Evolutionary conservation across 2,888 invertebrate genomes (phyloP).

Genomic region (Homarus gammarus): DNA sequence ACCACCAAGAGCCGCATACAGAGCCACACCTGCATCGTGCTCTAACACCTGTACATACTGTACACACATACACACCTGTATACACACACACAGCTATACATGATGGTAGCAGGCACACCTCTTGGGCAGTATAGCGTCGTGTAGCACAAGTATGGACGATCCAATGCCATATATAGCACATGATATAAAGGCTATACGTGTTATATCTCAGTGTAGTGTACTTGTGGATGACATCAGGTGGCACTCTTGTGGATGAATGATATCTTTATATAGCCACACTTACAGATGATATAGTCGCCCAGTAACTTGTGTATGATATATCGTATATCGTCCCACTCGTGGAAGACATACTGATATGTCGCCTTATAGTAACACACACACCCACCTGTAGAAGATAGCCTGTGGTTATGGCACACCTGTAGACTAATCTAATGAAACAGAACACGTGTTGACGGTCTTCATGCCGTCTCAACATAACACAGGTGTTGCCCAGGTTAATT

Average conservation of each 20-base stretch:
- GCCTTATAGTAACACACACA: background rate
- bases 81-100: background rate
- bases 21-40: constrained; percentile 57
- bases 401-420: background rate
- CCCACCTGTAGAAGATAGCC: background rate
- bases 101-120: too few species aligned
- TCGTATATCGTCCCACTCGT: background rate
- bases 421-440: too few species aligned
- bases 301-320: background rate
- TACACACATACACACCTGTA: background rate
- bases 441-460: too few species aligned
- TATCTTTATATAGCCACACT: background rate
- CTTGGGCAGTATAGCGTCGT: background rate
- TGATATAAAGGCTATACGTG: too few species aligned
- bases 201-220: too few species aligned
- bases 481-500: too few species aligned
- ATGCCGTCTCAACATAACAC: too few species aligned
- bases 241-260: background rate
- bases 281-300: background rate
- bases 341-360: background rate
- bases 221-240: background rate
- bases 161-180: background rate
- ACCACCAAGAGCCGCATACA: constrained; percentile 52
- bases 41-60: constrained; percentile 31
- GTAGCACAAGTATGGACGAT: background rate